These are phyloP conservation scores for Xiphorhynchus erythropygius DNA, from an alignment of 2,797 vertebrate genomes.

Conservation along the genomic window DNA sequence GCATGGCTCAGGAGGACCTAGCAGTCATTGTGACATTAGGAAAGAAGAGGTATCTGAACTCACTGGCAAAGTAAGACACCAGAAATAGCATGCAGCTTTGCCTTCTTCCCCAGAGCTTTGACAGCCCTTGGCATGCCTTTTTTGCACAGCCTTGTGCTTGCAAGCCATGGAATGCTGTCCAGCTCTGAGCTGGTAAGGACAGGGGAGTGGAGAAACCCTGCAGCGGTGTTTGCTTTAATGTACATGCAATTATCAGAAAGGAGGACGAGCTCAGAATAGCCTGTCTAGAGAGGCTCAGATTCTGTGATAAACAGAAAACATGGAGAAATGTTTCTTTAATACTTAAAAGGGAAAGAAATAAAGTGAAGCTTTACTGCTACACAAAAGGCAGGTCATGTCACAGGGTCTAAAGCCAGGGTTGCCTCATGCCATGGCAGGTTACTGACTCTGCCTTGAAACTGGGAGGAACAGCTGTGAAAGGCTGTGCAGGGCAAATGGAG, in stretches of 20 bases:
- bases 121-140: neutral
- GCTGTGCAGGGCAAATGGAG: neutral
- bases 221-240: conserved; percentile 53
- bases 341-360: neutral
- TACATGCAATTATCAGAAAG: conserved; percentile 65
- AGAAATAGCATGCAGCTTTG: neutral
- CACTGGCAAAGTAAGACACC: neutral
- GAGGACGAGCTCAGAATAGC: conserved; percentile 50
- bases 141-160: neutral
- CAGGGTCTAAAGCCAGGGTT: neutral
- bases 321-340: neutral
- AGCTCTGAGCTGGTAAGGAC: conserved; percentile 26
- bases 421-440: neutral
- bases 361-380: neutral
- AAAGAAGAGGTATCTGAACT: neutral
- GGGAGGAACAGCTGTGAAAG: neutral
- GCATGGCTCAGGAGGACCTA: neutral
- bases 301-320: conserved; percentile 24
- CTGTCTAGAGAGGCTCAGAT: conserved; percentile 19
- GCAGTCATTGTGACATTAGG: neutral
- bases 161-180: neutral
- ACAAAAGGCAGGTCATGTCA: rapidly evolving
- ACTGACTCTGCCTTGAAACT: neutral
- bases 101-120: neutral
- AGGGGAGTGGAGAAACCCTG: conserved; percentile 31